phyloP scores from a whole-genome alignment of 2,888 invertebrate species.

The Temnothorax ravouxi region DNA sequence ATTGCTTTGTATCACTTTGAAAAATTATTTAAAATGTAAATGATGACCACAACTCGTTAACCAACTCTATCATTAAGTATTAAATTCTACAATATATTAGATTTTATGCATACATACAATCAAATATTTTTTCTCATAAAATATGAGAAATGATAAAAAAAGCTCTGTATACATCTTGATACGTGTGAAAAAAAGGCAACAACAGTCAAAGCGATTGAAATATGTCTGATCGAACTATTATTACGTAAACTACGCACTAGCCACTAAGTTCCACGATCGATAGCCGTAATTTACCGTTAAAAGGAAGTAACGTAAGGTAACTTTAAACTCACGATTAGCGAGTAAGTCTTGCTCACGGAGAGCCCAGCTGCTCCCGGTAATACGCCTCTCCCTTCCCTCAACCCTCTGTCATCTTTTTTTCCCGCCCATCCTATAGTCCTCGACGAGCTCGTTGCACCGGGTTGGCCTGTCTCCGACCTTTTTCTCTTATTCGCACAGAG shows the following conservation, averaged over 20 bases:
- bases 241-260: conserved; percentile 45
- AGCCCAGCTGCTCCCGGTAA: conserved; percentile 65
- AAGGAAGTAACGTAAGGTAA: conserved; percentile 49
- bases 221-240: conserved; percentile 41
- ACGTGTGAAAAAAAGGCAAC: not conserved
- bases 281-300: conserved; percentile 47
- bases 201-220: conserved; percentile 24
- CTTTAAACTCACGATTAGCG: conserved; percentile 58
- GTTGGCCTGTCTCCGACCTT: conserved; percentile 42
- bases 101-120: not conserved
- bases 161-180: conserved; percentile 40
- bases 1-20: not conserved
- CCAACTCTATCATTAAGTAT: not conserved
- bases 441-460: conserved; percentile 42
- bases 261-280: conserved; percentile 57
- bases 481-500: conserved; percentile 46
- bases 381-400: conserved; percentile 9
- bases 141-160: not conserved
- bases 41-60: not conserved
- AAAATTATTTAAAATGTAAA: not conserved
- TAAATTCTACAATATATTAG: not conserved
- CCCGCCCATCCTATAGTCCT: conserved; percentile 12
- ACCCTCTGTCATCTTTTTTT: conserved; percentile 11
- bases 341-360: conserved; percentile 67
- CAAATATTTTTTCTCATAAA: not conserved